Base-by-base conservation (phyloP, 2,113 vertebrate genomes). In the Myrmophylax atrothorax region DNA sequence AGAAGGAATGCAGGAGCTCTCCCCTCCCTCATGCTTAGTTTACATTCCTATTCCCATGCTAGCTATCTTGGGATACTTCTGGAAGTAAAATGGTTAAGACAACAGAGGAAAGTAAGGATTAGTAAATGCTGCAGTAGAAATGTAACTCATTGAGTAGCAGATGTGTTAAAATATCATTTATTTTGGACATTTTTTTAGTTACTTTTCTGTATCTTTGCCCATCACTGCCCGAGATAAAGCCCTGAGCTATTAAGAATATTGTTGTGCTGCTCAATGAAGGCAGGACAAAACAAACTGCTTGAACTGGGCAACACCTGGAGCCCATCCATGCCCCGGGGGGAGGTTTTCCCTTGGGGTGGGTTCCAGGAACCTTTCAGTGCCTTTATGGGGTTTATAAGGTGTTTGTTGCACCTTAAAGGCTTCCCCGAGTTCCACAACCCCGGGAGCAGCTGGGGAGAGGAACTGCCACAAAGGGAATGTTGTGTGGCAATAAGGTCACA, bases 1-100 rank as follows among this genome's bases (percentile, higher is more conserved):
- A 2, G 8, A 16, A 49, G 18, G 24, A 44, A 6, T 23, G 6
- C 3, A 6, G 0, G 5, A 28, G 8, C 31, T 59, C 60, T 10
- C 12, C 15, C 24, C 55, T 35, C 17, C 72, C 58, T 46, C 33
- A 6, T 26, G 40, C 37, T 53, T 18, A 11, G 18, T 56, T 77
- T 60, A 58, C 67, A 58, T 68, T 86, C 70, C 46, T 52, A 0
- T 46, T 89, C 49, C 62, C 0, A 0, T 40, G 8, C 38, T 4
- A 44, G 46, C 24, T 33, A 7, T 44, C 20, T 78, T 52, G 37
- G 66, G 26, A 29, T 70, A 23, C 42, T 67, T 59, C 25, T 33
- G 67, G 16, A 68, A 64, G 62, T 10, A 28, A 72, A 53, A 25
- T 24, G 33, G 60, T 81, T 47, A 28, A 79, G 79, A 37, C 25